Conservation (phyloP, 2,113 vertebrate genomes). For the Laticauda laticaudata region DNA sequence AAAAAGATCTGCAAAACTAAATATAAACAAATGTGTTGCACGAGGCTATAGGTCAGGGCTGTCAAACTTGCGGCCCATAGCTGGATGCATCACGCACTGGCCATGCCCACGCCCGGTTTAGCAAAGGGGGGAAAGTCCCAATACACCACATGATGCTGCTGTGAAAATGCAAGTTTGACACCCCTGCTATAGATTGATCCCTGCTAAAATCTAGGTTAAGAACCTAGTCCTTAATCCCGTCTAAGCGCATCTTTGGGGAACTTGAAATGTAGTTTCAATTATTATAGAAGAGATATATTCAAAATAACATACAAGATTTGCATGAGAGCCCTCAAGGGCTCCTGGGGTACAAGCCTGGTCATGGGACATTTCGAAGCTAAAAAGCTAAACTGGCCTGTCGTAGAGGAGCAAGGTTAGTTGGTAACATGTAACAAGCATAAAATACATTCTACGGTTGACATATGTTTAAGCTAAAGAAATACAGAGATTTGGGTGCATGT, state of each 20-base stretch:
- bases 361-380: background rate
- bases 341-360: background rate
- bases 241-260: background rate
- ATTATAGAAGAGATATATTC: background rate
- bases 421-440: background rate
- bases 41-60: background rate
- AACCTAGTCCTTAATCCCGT: background rate
- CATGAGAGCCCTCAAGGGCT: background rate
- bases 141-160: too few species aligned
- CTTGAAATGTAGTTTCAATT: background rate
- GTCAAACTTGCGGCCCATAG: too few species aligned
- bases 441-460: background rate
- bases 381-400: background rate
- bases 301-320: background rate
- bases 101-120: too few species aligned
- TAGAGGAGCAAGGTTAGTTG: background rate
- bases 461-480: background rate
- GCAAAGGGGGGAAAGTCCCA: too few species aligned
- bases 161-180: too few species aligned
- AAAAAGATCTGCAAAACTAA: background rate
- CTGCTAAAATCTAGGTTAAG: background rate
- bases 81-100: too few species aligned
- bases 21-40: background rate
- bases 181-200: background rate
- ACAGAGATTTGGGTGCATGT: slow-evolving; percentile 23